Evolutionary conservation across 2,888 invertebrate genomes (phyloP), one percentile per base, ranked within the genome.

Genomic region (Drosophila pegasa): DNA sequence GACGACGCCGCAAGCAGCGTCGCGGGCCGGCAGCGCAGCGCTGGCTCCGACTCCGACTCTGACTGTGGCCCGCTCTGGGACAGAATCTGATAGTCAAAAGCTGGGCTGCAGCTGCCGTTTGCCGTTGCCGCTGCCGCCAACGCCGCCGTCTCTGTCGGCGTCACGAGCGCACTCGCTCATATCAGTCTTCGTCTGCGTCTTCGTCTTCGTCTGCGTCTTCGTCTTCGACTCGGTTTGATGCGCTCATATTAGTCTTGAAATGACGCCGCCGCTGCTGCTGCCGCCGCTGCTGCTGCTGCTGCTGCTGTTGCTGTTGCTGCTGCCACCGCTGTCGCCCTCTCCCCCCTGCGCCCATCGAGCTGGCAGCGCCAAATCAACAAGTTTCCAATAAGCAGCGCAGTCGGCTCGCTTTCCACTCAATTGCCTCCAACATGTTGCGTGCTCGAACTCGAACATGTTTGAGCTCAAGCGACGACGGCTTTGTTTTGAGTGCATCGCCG

Each of bases 81-180:
- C 70, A 71, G 75, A 76, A 74, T 74, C 72, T 72, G 73, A 72
- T 76, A 76, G 77, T 76, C 35, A 76, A 76, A 74, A 71, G 72
- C 76, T 59, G 72, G 35, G 69, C 48, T 31, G 54, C 40, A 27
- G 52, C 73, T 35, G 66, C 37, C n/a, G n/a, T n/a, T n/a, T 38
- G 47, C 27, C 38, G 54, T n/a, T 40, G 40, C 20, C 20, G 20
- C 3, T 38, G 47, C 37, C 33, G 31, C 41, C 33, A 35, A 27
- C 41, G 71, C 33, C 27, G 14, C 33, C 38, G 67, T 43, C 68
- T 29, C 74, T 57, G 75, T 29, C 68, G 35, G 25, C 67, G 68
- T 38, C 37, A 52, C 25, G 31, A 58, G 45, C 45, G 47, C 67
- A 35, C 35, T 55, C 54, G 59, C 69, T 60, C 45, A 60, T 59